These are phyloP conservation scores for Ptychobarbus kaznakovi DNA, from an alignment of 2,797 vertebrate genomes.

Conservation along the genomic window DNA sequence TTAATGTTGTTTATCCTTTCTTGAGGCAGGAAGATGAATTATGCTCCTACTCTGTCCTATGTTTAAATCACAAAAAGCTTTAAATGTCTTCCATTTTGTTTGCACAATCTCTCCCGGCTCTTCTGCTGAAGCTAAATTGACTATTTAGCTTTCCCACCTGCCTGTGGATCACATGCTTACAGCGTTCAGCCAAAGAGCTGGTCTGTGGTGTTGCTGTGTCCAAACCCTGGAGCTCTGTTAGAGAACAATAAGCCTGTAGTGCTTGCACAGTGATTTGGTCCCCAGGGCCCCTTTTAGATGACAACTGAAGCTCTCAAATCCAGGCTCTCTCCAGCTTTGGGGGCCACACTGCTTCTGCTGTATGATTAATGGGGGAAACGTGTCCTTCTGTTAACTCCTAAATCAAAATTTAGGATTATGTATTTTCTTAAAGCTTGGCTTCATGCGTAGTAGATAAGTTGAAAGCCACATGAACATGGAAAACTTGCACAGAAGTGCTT, in stretches of 20 bases:
- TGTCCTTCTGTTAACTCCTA: background rate
- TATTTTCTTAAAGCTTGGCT: background rate
- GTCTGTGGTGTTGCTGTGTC: conserved; percentile 19
- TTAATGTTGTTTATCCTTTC: background rate
- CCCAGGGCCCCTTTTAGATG: conserved; percentile 48
- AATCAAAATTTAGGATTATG: background rate
- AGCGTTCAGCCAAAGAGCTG: conserved; percentile 11
- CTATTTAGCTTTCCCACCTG: conserved; percentile 30
- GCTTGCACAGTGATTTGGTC: conserved; percentile 39
- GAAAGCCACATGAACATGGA: conserved; percentile 45
- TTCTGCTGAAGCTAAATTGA: conserved; percentile 14
- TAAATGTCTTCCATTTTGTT: conserved; percentile 1
- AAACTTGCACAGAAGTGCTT: conserved; percentile 8
- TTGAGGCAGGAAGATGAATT: conserved; percentile 6
- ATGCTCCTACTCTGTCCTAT: background rate
- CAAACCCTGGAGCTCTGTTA: conserved; percentile 31
- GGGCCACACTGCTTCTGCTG: background rate
- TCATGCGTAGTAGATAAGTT: conserved; percentile 60
- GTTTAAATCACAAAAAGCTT: background rate
- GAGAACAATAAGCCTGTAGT: conserved; percentile 48
- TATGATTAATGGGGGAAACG: background rate
- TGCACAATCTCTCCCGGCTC: background rate
- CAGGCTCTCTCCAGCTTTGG: conserved; percentile 45
- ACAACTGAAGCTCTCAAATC: conserved; percentile 58
- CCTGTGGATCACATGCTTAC: conserved; percentile 15